These are phyloP conservation scores for Myrmecophaga tridactyla DNA, from an alignment of 2,113 vertebrate genomes.

Conservation along the genomic window DNA sequence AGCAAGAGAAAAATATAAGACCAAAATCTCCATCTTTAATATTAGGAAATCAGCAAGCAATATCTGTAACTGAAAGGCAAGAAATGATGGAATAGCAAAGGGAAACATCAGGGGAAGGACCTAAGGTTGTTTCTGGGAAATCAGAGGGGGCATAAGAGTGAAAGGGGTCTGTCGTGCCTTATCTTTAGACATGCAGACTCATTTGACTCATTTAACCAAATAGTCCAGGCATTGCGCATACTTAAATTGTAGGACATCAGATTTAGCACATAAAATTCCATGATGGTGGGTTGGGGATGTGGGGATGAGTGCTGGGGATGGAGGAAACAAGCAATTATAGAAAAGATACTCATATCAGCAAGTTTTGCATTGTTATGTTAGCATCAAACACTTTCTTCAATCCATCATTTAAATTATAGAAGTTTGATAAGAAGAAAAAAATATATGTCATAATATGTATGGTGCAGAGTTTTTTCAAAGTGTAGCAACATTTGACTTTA, in stretches of 20 bases:
- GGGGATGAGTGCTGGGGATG: no score
- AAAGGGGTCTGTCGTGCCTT: not conserved
- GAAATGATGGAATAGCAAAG: not conserved
- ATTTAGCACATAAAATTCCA: not conserved
- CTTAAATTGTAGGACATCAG: not conserved
- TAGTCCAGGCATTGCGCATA: rapidly evolving
- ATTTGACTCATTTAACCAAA: not conserved
- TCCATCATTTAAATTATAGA: not conserved
- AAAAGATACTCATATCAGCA: not conserved
- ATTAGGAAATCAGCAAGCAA: not conserved
- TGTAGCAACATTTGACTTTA: not conserved
- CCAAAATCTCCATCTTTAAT: not conserved
- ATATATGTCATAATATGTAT: not conserved
- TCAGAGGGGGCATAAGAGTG: rapidly evolving
- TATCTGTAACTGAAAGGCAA: not conserved
- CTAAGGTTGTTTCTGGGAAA: not conserved
- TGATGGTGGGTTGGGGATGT: no score
- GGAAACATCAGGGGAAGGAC: not conserved
- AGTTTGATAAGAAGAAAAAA: not conserved
- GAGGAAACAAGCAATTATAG: not conserved
- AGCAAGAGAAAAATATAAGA: not conserved
- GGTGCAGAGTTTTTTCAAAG: not conserved
- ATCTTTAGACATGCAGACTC: no score
- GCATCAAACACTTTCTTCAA: not conserved
- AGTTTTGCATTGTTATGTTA: not conserved